Conservation (phyloP, 2,888 invertebrate species). For the Gastrophysa polygoni region DNA sequence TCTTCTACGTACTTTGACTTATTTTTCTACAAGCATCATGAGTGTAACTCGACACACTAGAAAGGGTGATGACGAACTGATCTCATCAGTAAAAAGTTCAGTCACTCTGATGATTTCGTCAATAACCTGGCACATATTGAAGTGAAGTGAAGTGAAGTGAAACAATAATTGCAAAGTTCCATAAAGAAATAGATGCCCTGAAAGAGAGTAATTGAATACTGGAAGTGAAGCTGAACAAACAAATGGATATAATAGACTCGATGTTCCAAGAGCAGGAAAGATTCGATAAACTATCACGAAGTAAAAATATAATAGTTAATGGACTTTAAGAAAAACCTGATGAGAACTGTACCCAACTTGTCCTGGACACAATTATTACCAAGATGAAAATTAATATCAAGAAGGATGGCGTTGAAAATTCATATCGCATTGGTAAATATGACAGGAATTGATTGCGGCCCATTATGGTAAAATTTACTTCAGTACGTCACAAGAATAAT, state of each 20-base stretch:
- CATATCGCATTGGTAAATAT: slow-evolving; percentile 5
- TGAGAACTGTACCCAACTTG: not conserved
- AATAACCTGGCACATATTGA: not conserved
- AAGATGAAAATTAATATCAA: not conserved
- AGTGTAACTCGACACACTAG: too few species aligned
- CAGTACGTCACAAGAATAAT: not conserved
- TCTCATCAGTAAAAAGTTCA: not conserved
- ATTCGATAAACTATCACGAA: not conserved
- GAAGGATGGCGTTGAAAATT: not conserved
- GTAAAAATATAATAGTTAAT: not conserved
- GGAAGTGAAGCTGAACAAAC: not conserved
- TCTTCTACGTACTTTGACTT: too few species aligned
- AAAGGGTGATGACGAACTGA: not conserved
- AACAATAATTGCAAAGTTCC: not conserved
- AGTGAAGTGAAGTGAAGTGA: too few species aligned
- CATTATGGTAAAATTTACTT: not conserved
- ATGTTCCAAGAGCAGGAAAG: not conserved
- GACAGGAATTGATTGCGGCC: not conserved
- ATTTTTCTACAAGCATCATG: too few species aligned
- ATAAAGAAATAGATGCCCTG: not conserved
- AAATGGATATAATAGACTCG: not conserved
- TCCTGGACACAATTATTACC: not conserved
- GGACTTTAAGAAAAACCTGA: not conserved
- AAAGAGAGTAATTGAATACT: not conserved
- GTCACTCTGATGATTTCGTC: not conserved